Evolutionary conservation across 1,140 invertebrate species (phyloP).

Genomic region (Hyles vespertilio): DNA sequence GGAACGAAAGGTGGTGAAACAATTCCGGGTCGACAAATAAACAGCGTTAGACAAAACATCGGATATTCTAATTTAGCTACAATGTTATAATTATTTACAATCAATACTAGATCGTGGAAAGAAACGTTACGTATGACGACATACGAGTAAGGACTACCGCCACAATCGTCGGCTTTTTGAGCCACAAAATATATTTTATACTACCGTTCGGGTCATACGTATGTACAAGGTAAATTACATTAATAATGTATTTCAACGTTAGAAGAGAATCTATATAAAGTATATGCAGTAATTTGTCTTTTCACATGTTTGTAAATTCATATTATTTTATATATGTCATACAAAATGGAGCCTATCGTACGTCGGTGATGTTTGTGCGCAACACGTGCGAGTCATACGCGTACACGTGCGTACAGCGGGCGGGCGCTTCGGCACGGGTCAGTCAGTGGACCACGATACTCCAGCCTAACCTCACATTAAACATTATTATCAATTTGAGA

Average conservation of each 20-base stretch:
- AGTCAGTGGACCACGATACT: conserved; percentile 20
- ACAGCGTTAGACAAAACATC: conserved; percentile 30
- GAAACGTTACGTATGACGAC: conserved; percentile 63
- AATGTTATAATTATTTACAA: conserved; percentile 60
- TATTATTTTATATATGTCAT: conserved; percentile 26
- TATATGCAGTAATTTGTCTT: conserved; percentile 49
- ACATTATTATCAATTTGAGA: conserved; percentile 3
- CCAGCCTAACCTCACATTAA: not conserved
- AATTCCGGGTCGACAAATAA: conserved; percentile 6
- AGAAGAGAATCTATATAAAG: conserved; percentile 54
- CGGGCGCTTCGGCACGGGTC: conserved; percentile 2
- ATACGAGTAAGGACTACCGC: conserved; percentile 40
- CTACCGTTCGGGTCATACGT: conserved; percentile 65
- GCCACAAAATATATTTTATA: conserved; percentile 56
- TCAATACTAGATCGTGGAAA: conserved; percentile 53
- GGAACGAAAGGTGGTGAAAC: conserved; percentile 1
- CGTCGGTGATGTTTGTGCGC: conserved; percentile 61
- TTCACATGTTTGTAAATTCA: conserved; percentile 25
- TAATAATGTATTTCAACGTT: conserved; percentile 58
- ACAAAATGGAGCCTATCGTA: conserved; percentile 59
- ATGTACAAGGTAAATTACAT: conserved; percentile 72
- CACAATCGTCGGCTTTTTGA: conserved; percentile 33
- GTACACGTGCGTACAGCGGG: conserved; percentile 11
- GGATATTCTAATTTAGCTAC: conserved; percentile 58
- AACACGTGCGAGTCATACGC: conserved; percentile 26